phyloP scores from a whole-genome alignment of 2,888 invertebrate genomes.

The Brenthis ino region DNA sequence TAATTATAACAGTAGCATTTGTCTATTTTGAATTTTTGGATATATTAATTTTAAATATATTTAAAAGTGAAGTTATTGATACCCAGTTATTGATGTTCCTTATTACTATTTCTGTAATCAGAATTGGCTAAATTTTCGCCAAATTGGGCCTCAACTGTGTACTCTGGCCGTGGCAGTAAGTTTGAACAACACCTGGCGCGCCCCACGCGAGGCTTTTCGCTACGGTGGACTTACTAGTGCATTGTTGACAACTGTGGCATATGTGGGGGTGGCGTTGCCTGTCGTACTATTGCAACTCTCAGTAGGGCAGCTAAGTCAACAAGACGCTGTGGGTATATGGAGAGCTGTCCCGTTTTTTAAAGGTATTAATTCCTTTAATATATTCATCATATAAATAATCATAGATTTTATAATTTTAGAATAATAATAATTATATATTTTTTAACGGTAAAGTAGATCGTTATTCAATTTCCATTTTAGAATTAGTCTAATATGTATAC shows the following conservation, averaged over 20 bases:
- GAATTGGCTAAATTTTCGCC: conserved; percentile 57
- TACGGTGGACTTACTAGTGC: conserved; percentile 79
- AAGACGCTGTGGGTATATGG: conserved; percentile 85
- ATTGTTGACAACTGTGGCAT: conserved; percentile 73
- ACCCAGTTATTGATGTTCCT: neutral
- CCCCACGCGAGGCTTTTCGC: conserved; percentile 78
- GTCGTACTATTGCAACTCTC: conserved; percentile 84
- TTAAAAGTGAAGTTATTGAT: too few relatives aligned
- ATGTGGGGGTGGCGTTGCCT: conserved; percentile 79
- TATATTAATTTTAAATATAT: neutral
- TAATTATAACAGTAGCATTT: neutral
- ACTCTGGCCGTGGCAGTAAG: conserved; percentile 81
- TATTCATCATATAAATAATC: too few relatives aligned
- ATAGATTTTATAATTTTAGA: too few relatives aligned
- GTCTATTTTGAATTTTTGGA: neutral
- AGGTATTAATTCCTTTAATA: conserved; percentile 64
- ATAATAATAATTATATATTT: too few relatives aligned
- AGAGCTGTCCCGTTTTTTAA: conserved; percentile 85
- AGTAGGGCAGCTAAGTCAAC: conserved; percentile 84
- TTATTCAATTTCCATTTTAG: too few relatives aligned
- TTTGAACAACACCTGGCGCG: conserved; percentile 82
- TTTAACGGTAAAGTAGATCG: too few relatives aligned
- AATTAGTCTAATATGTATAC: too few relatives aligned
- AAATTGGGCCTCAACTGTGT: conserved; percentile 65
- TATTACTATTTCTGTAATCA: conserved; percentile 34